Conservation (phyloP, 2,888 invertebrate genomes). For the Ditylenchus weischeri region DNA sequence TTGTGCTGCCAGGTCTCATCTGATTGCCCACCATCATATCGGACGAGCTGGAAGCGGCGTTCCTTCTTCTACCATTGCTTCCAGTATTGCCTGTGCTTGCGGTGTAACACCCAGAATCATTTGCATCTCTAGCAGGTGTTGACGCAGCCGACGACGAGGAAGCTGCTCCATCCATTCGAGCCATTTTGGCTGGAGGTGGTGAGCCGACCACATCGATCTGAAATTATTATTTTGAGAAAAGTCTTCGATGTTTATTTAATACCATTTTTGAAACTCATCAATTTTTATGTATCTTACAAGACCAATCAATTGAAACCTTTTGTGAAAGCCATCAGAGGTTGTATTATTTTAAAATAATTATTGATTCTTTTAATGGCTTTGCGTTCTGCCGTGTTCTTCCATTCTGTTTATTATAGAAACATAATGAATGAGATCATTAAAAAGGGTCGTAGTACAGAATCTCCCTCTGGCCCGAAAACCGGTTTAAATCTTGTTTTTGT, state of each 20-base stretch:
- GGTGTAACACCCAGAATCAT: neutral
- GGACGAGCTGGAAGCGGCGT: neutral
- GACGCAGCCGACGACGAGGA: neutral
- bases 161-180: neutral
- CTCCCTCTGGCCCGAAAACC: too few species aligned
- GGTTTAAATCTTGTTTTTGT: too few species aligned
- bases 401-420: too few species aligned
- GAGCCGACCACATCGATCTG: constrained; percentile 6
- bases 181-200: neutral
- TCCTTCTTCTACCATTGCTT: neutral
- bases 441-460: too few species aligned
- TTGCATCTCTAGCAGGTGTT: neutral
- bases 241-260: too few species aligned
- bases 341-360: too few species aligned
- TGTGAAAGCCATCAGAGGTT: too few species aligned
- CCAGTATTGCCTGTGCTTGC: neutral
- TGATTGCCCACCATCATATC: neutral
- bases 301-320: too few species aligned
- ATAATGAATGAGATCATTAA: too few species aligned
- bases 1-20: neutral
- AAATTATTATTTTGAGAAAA: neutral
- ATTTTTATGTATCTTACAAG: neutral
- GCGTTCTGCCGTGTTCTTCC: too few species aligned
- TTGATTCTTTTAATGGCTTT: too few species aligned
- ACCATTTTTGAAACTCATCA: neutral